Evolutionary conservation across 2,113 vertebrate species (phyloP).

Genomic region (Tragelaphus buxtoni): DNA sequence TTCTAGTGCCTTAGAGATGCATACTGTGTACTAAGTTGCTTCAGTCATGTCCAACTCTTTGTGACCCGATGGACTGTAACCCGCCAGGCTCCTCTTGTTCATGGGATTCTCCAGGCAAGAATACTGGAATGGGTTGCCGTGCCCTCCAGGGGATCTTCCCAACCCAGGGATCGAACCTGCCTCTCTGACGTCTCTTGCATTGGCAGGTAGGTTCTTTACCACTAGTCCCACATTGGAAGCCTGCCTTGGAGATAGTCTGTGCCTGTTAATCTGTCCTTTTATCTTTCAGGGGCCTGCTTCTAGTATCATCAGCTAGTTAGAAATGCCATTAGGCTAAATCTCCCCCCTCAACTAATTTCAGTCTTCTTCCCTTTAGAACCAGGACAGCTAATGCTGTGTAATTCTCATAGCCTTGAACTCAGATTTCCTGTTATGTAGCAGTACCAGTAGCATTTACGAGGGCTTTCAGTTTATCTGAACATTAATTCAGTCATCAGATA

Average conservation of each 20-base stretch:
- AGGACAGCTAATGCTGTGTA: background rate
- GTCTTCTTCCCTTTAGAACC: background rate
- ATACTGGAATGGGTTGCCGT: background rate
- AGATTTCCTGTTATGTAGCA: background rate
- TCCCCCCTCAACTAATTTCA: background rate
- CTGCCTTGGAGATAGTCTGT: background rate
- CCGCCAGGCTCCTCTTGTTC: background rate
- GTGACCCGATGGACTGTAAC: background rate
- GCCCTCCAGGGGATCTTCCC: background rate
- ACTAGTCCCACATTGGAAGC: background rate
- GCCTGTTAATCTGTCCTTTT: background rate
- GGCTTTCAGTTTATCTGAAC: background rate
- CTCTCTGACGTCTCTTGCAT: background rate
- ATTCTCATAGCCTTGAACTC: background rate
- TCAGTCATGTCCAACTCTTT: background rate
- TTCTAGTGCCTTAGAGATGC: background rate
- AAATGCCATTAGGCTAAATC: background rate
- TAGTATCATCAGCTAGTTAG: background rate
- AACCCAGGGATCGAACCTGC: background rate
- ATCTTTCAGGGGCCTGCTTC: background rate
- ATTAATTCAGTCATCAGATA: background rate
- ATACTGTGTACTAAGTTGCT: background rate
- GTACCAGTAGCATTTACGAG: background rate
- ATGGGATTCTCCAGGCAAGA: background rate
- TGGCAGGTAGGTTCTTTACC: background rate